Conservation (phyloP, 2,888 invertebrate species). For the Stenoptilia bipunctidactyla region DNA sequence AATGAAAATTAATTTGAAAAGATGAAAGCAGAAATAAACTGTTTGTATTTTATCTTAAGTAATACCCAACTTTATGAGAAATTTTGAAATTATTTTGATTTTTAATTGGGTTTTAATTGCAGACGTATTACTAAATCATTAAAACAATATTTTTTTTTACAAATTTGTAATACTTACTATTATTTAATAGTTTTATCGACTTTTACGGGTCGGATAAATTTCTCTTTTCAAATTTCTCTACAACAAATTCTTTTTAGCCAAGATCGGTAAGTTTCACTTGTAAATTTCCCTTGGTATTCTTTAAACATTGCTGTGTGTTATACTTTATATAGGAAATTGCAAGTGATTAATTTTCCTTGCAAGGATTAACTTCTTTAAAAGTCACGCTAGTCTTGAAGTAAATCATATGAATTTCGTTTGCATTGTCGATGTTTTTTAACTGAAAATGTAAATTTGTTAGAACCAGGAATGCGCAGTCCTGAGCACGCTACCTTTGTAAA, state of each 20-base stretch:
- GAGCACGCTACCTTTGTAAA: neutral
- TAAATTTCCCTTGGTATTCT: neutral
- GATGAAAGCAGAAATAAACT: too few species aligned
- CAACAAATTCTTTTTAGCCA: neutral
- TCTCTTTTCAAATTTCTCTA: neutral
- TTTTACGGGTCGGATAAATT: too few species aligned
- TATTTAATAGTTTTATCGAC: too few species aligned
- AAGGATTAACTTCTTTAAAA: constrained; percentile 40
- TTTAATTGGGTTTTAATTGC: too few species aligned
- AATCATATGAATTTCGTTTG: constrained; percentile 34
- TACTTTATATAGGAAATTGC: constrained; percentile 23
- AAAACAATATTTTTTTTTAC: too few species aligned
- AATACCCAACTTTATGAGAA: too few species aligned
- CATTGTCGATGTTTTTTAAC: constrained; percentile 19
- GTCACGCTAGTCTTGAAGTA: constrained; percentile 44
- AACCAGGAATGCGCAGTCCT: constrained; percentile 20
- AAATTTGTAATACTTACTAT: too few species aligned
- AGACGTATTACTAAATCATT: too few species aligned
- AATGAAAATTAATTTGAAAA: too few species aligned
- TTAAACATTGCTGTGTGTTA: constrained; percentile 13
- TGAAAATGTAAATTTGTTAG: constrained; percentile 36
- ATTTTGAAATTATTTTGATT: too few species aligned
- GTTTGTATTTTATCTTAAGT: too few species aligned
- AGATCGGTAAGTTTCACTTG: neutral
- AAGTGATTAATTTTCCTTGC: constrained; percentile 49